phyloP scores from a whole-genome alignment of 2,113 vertebrate genomes.

The Pogonocichla stellata region DNA sequence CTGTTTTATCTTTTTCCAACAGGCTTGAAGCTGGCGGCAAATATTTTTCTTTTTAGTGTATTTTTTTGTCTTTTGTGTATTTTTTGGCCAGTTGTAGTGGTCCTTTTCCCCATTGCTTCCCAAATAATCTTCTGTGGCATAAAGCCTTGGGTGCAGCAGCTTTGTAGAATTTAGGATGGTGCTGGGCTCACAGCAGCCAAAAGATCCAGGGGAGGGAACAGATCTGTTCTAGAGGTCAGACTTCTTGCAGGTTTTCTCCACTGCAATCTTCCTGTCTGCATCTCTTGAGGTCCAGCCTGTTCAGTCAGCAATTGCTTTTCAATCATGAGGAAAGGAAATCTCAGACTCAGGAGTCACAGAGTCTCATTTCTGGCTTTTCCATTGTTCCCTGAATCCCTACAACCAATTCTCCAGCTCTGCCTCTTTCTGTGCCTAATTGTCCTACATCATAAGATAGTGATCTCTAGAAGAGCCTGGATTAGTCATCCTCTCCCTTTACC shows the following conservation, averaged over 20 bases:
- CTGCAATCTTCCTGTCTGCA: not conserved
- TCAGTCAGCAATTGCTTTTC: not conserved
- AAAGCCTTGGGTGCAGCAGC: not conserved
- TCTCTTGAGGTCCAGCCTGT: not conserved
- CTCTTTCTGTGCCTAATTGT: not conserved
- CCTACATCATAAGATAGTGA: not conserved
- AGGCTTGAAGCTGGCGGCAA: not conserved
- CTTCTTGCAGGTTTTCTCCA: rapidly evolving
- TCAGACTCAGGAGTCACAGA: rapidly evolving
- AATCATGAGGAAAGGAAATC: not conserved
- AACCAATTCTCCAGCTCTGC: not conserved
- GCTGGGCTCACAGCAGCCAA: not conserved
- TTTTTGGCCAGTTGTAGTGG: not conserved
- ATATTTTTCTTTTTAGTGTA: not conserved
- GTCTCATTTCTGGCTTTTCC: not conserved
- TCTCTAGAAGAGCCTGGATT: not conserved
- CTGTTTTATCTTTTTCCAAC: not conserved
- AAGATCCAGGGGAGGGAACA: not conserved
- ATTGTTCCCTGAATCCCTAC: not conserved
- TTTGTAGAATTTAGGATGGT: not conserved
- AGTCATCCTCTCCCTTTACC: not conserved
- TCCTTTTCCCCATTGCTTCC: not conserved
- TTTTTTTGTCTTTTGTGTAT: not conserved
- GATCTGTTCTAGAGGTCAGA: not conserved
- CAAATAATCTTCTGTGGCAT: not conserved